phyloP scores from a whole-genome alignment of 2,888 invertebrate species.

The Leptinotarsa tumamoca region DNA sequence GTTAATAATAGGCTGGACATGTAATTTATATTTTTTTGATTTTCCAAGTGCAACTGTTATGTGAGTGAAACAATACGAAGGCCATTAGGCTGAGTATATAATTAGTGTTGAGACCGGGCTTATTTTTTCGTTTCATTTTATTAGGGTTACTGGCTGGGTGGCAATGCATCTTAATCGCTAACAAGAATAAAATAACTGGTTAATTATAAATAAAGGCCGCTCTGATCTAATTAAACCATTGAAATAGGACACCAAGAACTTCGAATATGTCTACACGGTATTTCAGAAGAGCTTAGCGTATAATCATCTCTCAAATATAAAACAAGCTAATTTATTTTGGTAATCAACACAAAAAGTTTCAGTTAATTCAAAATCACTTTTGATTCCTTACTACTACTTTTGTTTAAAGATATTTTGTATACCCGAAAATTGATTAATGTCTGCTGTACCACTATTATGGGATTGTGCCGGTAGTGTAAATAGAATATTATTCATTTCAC shows the following conservation, averaged over 20 bases:
- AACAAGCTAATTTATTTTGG: too few relatives aligned
- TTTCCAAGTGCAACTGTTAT: slow-evolving; percentile 2
- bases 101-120: slow-evolving; percentile 8
- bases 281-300: neutral
- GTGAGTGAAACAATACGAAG: slow-evolving; percentile 3
- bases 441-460: too few relatives aligned
- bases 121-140: slow-evolving; percentile 1
- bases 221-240: slow-evolving; percentile 19
- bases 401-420: too few relatives aligned
- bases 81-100: slow-evolving; percentile 16
- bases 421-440: too few relatives aligned
- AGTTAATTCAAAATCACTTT: neutral
- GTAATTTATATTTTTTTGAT: slow-evolving; percentile 3
- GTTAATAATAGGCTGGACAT: neutral
- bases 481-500: too few relatives aligned
- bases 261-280: neutral
- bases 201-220: slow-evolving; percentile 17
- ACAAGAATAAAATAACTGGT: slow-evolving; percentile 20
- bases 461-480: too few relatives aligned
- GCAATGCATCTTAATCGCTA: slow-evolving; percentile 18
- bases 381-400: too few relatives aligned
- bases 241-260: slow-evolving; percentile 3
- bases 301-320: too few relatives aligned
- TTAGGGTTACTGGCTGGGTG: slow-evolving; percentile 20
- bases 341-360: neutral